phyloP scores from a whole-genome alignment of 2,888 invertebrate species.

The Cosmia trapezina region DNA sequence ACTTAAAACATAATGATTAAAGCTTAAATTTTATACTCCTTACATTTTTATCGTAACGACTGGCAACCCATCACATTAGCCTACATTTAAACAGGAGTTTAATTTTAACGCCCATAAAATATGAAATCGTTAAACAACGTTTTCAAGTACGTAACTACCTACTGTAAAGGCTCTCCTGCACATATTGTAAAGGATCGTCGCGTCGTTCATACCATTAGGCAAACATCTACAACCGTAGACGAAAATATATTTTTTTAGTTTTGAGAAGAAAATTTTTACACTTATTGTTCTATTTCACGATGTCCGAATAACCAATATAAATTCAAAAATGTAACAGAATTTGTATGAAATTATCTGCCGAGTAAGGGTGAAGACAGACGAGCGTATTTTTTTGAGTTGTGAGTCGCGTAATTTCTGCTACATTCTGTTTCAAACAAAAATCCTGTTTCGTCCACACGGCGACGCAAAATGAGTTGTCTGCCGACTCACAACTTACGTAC shows the following conservation, averaged over 20 bases:
- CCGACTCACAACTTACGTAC: no score
- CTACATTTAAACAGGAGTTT: constrained; percentile 5
- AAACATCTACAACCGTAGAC: not conserved
- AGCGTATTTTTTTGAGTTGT: no score
- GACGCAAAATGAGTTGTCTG: no score
- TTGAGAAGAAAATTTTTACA: not conserved
- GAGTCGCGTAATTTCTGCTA: no score
- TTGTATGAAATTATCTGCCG: no score
- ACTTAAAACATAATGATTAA: not conserved
- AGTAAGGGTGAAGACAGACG: no score
- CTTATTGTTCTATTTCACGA: not conserved
- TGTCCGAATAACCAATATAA: no score
- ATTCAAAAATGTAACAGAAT: no score
- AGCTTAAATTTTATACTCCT: not conserved
- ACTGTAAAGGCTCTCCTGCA: not conserved
- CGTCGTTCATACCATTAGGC: not conserved
- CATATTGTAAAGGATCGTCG: not conserved
- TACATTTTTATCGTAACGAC: not conserved
- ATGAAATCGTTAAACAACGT: constrained; percentile 2
- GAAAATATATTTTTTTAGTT: not conserved
- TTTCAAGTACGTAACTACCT: not conserved
- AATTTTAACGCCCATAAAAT: constrained; percentile 12
- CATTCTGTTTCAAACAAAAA: no score
- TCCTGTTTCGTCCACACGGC: no score
- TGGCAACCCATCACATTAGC: constrained; percentile 1